Evolutionary conservation across 2,888 invertebrate genomes (phyloP).

Genomic region (Drosophila neonasuta): DNA sequence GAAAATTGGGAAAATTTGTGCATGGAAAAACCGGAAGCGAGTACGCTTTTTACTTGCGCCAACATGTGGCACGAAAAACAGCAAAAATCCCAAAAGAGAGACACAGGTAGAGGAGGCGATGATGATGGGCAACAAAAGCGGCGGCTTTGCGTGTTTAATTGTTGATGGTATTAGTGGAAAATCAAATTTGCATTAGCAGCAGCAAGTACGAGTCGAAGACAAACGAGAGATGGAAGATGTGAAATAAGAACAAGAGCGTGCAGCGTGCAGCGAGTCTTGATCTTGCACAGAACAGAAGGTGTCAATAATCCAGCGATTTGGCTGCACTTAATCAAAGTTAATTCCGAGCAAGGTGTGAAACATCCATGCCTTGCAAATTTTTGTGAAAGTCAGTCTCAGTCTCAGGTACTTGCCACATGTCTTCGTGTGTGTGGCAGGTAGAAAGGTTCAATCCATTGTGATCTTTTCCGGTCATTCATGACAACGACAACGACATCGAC

Average conservation of each 20-base stretch:
- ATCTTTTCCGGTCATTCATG: constrained; percentile 67
- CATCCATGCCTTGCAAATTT: constrained; percentile 20
- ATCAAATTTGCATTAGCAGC: constrained; percentile 68
- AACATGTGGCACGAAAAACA: constrained; percentile 67
- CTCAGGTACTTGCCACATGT: constrained; percentile 37
- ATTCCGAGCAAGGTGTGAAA: constrained; percentile 58
- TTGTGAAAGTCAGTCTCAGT: constrained; percentile 55
- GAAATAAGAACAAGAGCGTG: constrained; percentile 40
- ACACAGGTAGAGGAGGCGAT: constrained; percentile 49
- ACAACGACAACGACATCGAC: constrained; percentile 5
- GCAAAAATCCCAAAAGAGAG: constrained; percentile 2
- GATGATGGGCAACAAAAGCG: constrained; percentile 20
- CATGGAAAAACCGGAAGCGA: constrained; percentile 71
- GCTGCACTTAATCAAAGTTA: constrained; percentile 75
- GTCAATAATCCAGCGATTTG: constrained; percentile 77
- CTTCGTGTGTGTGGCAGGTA: constrained; percentile 18
- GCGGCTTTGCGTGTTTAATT: constrained; percentile 67
- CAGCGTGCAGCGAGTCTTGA: not conserved
- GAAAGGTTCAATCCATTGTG: constrained; percentile 42
- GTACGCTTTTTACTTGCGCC: constrained; percentile 61
- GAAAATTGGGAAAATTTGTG: constrained; percentile 59
- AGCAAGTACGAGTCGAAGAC: not conserved
- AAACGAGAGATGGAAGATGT: not conserved
- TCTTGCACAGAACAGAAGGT: constrained; percentile 55
- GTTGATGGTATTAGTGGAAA: constrained; percentile 77